Evolutionary conservation across 2,888 invertebrate genomes (phyloP), one percentile per base, ranked within the genome.

Genomic region (Yponomeuta malinellus): DNA sequence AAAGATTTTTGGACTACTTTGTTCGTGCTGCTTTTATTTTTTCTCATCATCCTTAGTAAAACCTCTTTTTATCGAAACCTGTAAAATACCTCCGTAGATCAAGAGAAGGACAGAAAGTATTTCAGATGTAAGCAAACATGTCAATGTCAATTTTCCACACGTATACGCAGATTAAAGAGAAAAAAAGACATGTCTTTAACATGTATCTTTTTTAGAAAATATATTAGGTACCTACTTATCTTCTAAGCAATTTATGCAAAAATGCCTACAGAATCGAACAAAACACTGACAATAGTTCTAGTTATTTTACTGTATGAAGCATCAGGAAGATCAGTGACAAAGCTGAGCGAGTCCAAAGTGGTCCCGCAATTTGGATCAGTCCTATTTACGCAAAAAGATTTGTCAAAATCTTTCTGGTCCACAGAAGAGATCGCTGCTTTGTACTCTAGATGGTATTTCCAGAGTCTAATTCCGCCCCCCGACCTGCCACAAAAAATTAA

Each of bases 301-400:
- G 48, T 81, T 67, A 71, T 75, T 64, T 70, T 81, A 23, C 71
- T 74, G 48, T 66, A 76, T 43, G 69, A 74, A 71, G 72, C 70
- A 2, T 12, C 74, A 23, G 74, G 77, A 2, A 33, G 12, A 12
- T 3, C 33, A 6, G 12, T 67, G 31, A 64, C 1, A 1, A 12
- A 15, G 12, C 12, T 15, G 4, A 15, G 15, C 4, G 52, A 15
- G 15, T 15, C 52, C 2, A 5, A 59, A 9, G 1, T 59, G 8
- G 15, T 59, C 5, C 52, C 12, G 15, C 52, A 89, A 73, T 87
- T 90, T 1, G 90, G 92, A 1, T 84, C 90, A 6, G 87, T 89
- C 0, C 72, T 92, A 67, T 91, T 90, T 73, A 73, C 81, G 8
- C 37, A 70, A 0, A 66, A 72, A 1, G 87, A 90, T 72, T 23